Conservation (phyloP, 2,113 vertebrate species). For the Cyphomyrus discorhynchus region DNA sequence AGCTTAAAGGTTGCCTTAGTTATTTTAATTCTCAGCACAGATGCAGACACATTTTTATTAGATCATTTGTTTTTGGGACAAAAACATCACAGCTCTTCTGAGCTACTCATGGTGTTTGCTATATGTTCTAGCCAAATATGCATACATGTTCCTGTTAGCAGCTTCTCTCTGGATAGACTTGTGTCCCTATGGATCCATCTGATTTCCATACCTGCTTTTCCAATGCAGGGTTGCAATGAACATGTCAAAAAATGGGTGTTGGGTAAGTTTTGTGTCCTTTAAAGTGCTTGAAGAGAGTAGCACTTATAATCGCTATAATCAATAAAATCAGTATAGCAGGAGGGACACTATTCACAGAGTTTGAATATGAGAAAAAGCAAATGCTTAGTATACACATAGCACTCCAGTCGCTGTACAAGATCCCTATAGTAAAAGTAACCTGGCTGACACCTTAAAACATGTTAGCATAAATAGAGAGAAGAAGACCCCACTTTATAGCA, state of each 20-base stretch:
- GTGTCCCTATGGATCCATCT: not conserved
- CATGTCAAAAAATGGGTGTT: not conserved
- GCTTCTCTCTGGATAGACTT: not conserved
- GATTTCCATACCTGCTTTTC: not conserved
- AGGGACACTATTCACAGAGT: not conserved
- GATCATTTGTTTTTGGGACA: not conserved
- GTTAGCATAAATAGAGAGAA: not conserved
- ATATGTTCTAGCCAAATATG: not conserved
- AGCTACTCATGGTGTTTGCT: not conserved
- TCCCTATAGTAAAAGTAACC: not conserved
- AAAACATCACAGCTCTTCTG: not conserved
- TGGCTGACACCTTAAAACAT: not conserved
- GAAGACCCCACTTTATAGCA: not conserved
- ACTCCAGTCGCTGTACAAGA: not conserved
- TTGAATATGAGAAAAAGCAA: not conserved
- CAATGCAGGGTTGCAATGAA: not conserved
- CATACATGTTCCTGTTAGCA: not conserved
- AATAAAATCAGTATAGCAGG: not conserved
- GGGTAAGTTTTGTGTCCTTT: not conserved
- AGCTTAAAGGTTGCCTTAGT: conserved; percentile 7
- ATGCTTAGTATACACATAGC: not conserved
- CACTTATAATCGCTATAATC: not conserved
- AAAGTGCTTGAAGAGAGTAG: not conserved
- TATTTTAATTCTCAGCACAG: conserved; percentile 9
- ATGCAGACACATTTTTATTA: conserved; percentile 6